phyloP scores from a whole-genome alignment of 2,113 vertebrate species.

The Macheiramphus alcinus region DNA sequence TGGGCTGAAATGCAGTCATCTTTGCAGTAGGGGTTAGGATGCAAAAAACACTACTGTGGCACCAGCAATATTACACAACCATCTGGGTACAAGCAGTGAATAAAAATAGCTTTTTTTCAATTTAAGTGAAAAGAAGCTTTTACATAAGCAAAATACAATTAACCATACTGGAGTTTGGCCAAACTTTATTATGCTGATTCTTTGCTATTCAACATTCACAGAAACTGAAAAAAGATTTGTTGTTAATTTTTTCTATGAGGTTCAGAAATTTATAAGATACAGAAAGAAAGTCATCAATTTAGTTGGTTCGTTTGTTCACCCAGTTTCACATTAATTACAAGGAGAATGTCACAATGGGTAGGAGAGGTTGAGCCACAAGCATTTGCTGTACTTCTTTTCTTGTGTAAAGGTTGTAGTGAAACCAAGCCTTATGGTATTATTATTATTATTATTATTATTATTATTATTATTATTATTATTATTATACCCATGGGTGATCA shows the following conservation, averaged over 20 bases:
- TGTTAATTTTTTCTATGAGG: slow-evolving; percentile 23
- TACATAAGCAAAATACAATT: slow-evolving; percentile 66
- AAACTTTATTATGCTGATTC: slow-evolving; percentile 51
- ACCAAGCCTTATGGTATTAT: background rate
- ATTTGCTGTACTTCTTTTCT: background rate
- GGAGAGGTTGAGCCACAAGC: background rate
- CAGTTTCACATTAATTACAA: background rate
- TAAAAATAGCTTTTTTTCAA: slow-evolving; percentile 56
- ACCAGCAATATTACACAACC: background rate
- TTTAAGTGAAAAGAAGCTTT: slow-evolving; percentile 58
- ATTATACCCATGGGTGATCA: background rate
- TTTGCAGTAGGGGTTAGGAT: background rate
- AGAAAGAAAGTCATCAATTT: background rate
- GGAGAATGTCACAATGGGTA: background rate
- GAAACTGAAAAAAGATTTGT: slow-evolving; percentile 61
- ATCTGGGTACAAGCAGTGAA: slow-evolving; percentile 10
- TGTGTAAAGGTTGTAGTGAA: background rate
- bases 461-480: background rate
- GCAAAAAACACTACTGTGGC: background rate
- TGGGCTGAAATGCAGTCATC: background rate
- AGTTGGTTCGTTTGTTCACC: background rate
- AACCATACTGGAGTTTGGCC: slow-evolving; percentile 57
- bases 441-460: background rate
- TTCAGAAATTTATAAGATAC: slow-evolving; percentile 30
- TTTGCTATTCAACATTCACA: background rate